Base-by-base conservation (phyloP, 2,888 invertebrate species). In the Physocephala rufipes region DNA sequence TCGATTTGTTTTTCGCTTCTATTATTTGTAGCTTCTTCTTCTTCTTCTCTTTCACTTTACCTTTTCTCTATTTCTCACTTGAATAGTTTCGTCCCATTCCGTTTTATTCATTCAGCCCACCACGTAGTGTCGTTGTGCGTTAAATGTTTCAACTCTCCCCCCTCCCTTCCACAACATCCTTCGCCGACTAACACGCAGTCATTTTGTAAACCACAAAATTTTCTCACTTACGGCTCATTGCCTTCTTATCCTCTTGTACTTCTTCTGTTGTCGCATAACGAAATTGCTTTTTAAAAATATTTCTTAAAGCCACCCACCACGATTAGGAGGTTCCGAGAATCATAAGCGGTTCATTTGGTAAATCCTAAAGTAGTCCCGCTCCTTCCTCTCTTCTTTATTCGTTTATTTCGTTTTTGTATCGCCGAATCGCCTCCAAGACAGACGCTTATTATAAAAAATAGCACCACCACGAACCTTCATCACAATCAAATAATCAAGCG, bases 11-110 rank as follows among this genome's bases (percentile, higher is more conserved):
- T 15, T 0, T 19, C 51, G n/a, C 7, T 16, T 36, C 19, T 36
- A n/a, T 62, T 36, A 16, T 19, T 36, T 36, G 26, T n/a, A 28
- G n/a, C 24, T 19, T 5, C 62, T 43, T 19, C 43, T 45, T 62
- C 19, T 43, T 24, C 30, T 30, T n/a, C 28, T 28, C 30, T 36
- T 28, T 30, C 16, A n/a, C 16, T 4, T 49, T n/a, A n/a, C n/a
- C n/a, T 62, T 62, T 65, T 53, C 49, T n/a, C 53, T 65, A 47
- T 55, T 24, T 36, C 55, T 28, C 66, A 26, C 26, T 47, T 63
- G 26, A 63, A 63, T 63, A 63, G 63, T 24, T 53, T 55, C 43
- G 30, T 53, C 55, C 30, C 49, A 21, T 21, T 21, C 53, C 24
- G 36, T n/a, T 36, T 36, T 36, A 36, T 36, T 55, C 12, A 15